Evolutionary conservation across 2,113 vertebrate species (phyloP).

Genomic region (Tamias sibiricus): DNA sequence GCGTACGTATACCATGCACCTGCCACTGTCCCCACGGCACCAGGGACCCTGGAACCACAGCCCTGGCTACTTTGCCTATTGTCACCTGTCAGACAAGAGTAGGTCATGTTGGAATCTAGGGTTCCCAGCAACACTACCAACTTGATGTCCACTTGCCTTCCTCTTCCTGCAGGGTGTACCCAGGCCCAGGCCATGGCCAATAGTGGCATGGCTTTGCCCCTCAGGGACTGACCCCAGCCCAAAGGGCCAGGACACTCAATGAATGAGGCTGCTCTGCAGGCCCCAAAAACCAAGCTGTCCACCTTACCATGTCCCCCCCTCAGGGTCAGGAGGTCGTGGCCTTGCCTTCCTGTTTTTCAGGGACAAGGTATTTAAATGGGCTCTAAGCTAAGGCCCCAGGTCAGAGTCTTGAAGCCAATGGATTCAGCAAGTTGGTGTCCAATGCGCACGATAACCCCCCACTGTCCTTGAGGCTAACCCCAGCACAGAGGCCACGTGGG

Average conservation of each 20-base stretch:
- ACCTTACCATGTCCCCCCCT: background rate
- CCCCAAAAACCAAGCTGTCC: too few species aligned
- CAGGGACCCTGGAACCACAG: background rate
- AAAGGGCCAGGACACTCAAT: too few species aligned
- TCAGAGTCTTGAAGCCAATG: background rate
- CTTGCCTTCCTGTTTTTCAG: background rate
- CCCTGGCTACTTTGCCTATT: background rate
- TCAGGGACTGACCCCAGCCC: background rate
- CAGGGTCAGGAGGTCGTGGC: background rate
- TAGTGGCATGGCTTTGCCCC: background rate
- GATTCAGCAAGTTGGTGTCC: background rate
- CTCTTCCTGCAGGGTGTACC: background rate
- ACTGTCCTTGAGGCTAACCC: background rate
- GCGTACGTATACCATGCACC: fast-evolving
- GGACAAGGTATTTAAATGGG: background rate
- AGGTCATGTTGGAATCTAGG: background rate
- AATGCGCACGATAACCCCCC: fast-evolving
- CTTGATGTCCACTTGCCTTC: background rate
- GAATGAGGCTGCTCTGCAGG: too few species aligned
- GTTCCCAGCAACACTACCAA: background rate
- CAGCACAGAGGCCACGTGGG: background rate
- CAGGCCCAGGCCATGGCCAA: background rate
- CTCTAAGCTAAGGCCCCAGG: background rate
- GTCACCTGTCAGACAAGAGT: too few species aligned
- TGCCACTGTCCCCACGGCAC: background rate